Percentiles rank a stretch among this genome's conserved stretches.
Conservation (phyloP, 1,140 invertebrate genomes). For the Orchestia grillus region DNA sequence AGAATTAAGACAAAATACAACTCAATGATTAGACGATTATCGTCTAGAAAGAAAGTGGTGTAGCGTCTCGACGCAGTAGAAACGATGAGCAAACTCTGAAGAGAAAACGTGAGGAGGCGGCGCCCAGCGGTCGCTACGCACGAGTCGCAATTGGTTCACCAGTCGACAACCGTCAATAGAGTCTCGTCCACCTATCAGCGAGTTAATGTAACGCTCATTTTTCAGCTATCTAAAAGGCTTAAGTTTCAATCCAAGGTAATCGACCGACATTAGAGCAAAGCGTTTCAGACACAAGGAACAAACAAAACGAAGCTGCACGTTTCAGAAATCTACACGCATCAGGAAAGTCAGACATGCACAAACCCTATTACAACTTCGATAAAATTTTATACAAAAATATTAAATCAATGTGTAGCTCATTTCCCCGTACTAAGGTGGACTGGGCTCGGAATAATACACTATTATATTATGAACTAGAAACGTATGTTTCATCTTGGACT, state of each 20-base stretch:
- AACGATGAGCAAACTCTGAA: not conserved
- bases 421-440: not conserved
- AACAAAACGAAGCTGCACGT: not conserved
- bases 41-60: not conserved
- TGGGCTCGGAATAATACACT: too few species aligned
- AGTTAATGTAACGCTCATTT: not conserved
- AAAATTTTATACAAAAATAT: not conserved
- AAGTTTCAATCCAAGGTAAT: not conserved
- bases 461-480: too few species aligned
- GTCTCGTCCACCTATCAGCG: constrained; percentile 12
- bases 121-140: constrained; percentile 24
- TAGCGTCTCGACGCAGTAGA: not conserved
- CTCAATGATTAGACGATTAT: not conserved
- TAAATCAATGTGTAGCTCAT: not conserved
- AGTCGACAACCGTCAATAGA: not conserved
- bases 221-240: not conserved
- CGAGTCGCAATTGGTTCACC: constrained; percentile 43
- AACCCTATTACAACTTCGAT: not conserved
- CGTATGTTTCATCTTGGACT: too few species aligned
- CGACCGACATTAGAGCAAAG: not conserved
- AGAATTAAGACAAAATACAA: not conserved
- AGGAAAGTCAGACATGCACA: not conserved
- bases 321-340: not conserved
- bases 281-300: not conserved
- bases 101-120: not conserved